phyloP scores from a whole-genome alignment of 2,888 invertebrate genomes.

The Spisula solida region DNA sequence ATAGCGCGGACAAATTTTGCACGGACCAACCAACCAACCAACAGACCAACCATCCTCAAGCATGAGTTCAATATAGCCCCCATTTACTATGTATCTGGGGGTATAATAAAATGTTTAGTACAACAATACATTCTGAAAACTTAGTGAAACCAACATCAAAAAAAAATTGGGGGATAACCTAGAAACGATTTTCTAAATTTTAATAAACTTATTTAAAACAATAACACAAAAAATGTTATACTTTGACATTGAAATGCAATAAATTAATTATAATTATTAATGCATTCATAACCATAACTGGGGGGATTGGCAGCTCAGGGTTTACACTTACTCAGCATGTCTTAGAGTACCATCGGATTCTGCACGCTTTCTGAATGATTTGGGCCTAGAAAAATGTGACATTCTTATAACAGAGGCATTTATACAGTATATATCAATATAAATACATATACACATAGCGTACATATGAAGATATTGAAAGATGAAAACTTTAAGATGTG shows the following conservation, averaged over 20 bases:
- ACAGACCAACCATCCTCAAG: no score
- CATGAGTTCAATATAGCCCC: no score
- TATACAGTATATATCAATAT: background rate
- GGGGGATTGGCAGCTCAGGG: background rate
- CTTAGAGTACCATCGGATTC: slow-evolving; percentile 75
- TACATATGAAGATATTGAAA: no score
- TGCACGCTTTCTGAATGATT: slow-evolving; percentile 76
- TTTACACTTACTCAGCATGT: slow-evolving; percentile 63
- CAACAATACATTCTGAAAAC: background rate
- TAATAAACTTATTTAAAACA: background rate
- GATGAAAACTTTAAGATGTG: no score
- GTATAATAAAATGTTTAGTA: no score
- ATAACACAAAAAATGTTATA: background rate
- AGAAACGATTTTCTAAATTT: no score
- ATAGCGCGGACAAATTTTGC: no score
- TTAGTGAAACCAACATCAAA: slow-evolving; percentile 11
- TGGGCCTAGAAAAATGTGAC: slow-evolving; percentile 61
- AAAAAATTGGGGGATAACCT: background rate
- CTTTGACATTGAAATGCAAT: background rate
- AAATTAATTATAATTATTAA: background rate
- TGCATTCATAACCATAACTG: background rate
- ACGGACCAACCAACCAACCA: no score
- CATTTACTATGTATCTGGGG: no score
- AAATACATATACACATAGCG: background rate
- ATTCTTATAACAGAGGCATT: background rate